A percentile compares a stretch with the other conserved stretches of the same genome.
These are phyloP conservation scores for Epirrhoe alternata DNA, from an alignment of 2,888 invertebrate species.

Conservation along the genomic window DNA sequence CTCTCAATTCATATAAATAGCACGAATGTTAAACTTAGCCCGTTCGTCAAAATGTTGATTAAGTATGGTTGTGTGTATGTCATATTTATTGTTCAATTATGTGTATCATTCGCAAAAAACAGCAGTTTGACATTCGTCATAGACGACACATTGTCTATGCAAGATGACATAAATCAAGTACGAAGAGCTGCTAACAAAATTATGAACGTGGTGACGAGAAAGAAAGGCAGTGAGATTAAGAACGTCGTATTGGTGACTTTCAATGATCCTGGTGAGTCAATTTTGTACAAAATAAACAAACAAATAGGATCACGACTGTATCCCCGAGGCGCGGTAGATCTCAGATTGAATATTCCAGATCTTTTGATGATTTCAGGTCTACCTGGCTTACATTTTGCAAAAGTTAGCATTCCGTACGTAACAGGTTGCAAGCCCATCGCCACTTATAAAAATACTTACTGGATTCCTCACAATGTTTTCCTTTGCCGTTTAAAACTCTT, in stretches of 20 bases:
- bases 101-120: constrained; percentile 41
- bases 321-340: too few species aligned
- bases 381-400: too few species aligned
- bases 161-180: constrained; percentile 46
- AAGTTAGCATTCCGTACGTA: too few species aligned
- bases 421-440: too few species aligned
- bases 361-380: neutral
- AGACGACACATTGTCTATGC: constrained; percentile 54
- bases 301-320: neutral
- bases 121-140: constrained; percentile 53
- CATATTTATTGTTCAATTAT: constrained; percentile 18
- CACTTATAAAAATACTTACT: too few species aligned
- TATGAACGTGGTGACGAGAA: constrained; percentile 45
- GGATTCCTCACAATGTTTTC: too few species aligned
- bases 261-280: constrained; percentile 55
- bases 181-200: constrained; percentile 43
- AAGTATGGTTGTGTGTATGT: neutral
- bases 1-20: neutral
- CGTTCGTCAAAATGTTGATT: constrained; percentile 5
- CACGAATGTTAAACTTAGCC: neutral
- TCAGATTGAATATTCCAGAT: too few species aligned
- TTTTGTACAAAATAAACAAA: neutral
- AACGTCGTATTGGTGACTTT: constrained; percentile 57
- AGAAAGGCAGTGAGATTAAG: constrained; percentile 47
- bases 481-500: neutral